Percentiles rank a stretch among this genome's conserved stretches.
These are phyloP conservation scores for Drosophila mulleri DNA, from an alignment of 2,888 invertebrate genomes.

Conservation along the genomic window DNA sequence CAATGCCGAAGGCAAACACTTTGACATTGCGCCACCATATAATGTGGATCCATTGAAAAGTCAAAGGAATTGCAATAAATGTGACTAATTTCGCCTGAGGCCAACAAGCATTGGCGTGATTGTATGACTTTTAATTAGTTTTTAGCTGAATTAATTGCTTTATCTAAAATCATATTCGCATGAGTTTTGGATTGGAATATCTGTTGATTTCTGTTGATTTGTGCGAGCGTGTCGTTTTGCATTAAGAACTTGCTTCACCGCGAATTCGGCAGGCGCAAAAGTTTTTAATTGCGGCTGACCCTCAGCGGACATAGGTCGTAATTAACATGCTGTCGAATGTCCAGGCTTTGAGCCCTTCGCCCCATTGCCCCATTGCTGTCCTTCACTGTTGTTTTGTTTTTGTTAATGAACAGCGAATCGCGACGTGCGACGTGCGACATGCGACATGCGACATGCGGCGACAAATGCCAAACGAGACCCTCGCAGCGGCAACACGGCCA, in stretches of 20 bases:
- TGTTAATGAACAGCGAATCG: slow-evolving; percentile 50
- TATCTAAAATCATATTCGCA: slow-evolving; percentile 2
- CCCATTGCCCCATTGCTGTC: not conserved
- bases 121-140: slow-evolving; percentile 41
- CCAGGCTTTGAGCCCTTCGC: not conserved
- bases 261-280: slow-evolving; percentile 43
- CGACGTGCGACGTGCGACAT: slow-evolving; percentile 19
- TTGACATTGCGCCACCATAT: slow-evolving; percentile 17
- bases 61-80: slow-evolving; percentile 38
- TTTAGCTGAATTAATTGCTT: slow-evolving; percentile 30
- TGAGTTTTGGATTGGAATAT: not conserved
- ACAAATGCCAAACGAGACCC: slow-evolving; percentile 18
- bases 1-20: slow-evolving; percentile 37
- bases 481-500: not conserved
- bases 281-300: slow-evolving; percentile 68
- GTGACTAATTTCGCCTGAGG: slow-evolving; percentile 29
- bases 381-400: not conserved
- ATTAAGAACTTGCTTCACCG: slow-evolving; percentile 4
- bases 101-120: not conserved
- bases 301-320: slow-evolving; percentile 61
- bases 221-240: not conserved
- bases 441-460: slow-evolving; percentile 13
- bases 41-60: slow-evolving; percentile 24
- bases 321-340: slow-evolving; percentile 62
- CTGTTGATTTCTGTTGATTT: not conserved